Evolutionary conservation across 2,113 vertebrate species (phyloP).

Genomic region (Eolophus roseicapilla): DNA sequence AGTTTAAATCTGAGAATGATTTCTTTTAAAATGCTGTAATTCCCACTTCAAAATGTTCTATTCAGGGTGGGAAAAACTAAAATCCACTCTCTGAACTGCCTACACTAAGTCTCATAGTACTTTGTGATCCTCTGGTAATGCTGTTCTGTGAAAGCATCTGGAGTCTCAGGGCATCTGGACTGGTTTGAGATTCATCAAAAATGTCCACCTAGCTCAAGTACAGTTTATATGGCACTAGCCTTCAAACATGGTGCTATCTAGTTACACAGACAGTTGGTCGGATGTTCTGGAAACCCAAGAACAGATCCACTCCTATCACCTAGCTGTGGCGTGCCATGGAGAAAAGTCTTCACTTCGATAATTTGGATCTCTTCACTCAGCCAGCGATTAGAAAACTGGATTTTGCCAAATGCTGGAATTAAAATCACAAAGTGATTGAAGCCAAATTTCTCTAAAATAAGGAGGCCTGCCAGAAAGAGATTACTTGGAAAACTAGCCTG

Average conservation of each 20-base stretch:
- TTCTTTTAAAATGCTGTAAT: not conserved
- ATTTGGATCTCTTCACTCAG: not conserved
- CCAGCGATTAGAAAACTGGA: not conserved
- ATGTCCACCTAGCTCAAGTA: not conserved
- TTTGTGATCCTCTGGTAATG: not conserved
- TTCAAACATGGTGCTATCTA: not conserved
- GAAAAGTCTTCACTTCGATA: not conserved
- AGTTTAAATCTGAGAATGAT: not conserved
- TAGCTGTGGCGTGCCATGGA: not conserved
- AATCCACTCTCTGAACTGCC: not conserved
- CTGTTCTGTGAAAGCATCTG: not conserved
- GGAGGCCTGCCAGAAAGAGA: not conserved
- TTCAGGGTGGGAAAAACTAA: not conserved
- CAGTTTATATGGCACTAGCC: not conserved
- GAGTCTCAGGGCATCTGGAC: not conserved
- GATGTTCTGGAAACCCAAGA: not conserved
- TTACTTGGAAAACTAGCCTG: not conserved
- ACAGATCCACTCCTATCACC: not conserved
- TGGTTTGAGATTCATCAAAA: not conserved
- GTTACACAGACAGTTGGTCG: rapidly evolving
- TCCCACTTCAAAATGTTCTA: not conserved
- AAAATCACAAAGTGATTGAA: not conserved
- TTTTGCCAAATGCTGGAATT: conserved; percentile 22
- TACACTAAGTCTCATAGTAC: not conserved
- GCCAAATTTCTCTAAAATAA: not conserved